Conservation (phyloP, 2,797 vertebrate genomes). For the Babyrousa celebensis region DNA sequence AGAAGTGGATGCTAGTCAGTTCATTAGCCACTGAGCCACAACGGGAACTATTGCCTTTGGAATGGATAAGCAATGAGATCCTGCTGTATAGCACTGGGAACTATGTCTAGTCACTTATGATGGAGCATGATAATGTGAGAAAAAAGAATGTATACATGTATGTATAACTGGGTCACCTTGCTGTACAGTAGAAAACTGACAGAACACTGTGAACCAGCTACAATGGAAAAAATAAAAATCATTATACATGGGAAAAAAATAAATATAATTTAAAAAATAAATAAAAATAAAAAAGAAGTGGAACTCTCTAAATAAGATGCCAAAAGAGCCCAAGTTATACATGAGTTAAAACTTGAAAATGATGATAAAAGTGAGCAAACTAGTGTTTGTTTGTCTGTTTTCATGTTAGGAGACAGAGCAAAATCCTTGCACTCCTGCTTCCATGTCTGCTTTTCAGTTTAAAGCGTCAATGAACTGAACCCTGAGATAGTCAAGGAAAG, state of each 20-base stretch:
- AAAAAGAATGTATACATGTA: no score
- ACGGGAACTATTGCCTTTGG: no score
- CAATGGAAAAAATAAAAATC: no score
- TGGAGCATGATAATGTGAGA: no score
- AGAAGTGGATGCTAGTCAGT: no score
- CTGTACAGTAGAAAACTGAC: no score
- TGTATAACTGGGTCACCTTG: no score
- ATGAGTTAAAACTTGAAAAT: background rate
- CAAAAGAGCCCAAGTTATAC: background rate
- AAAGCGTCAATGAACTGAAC: background rate
- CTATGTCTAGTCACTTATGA: no score
- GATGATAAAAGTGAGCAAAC: slow-evolving; percentile 2
- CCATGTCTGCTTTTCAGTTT: slow-evolving; percentile 6
- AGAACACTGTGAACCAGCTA: no score
- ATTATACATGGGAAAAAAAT: background rate
- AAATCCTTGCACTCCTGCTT: background rate
- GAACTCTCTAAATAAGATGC: background rate
- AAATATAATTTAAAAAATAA: background rate
- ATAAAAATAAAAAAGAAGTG: background rate
- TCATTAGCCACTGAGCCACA: no score
- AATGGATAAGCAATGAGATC: no score
- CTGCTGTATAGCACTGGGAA: no score
- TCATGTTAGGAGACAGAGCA: background rate
- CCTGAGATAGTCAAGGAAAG: background rate
- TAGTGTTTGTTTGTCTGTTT: background rate